Base-by-base conservation (phyloP, 2,888 invertebrate species). In the Boloria euphrosyne region DNA sequence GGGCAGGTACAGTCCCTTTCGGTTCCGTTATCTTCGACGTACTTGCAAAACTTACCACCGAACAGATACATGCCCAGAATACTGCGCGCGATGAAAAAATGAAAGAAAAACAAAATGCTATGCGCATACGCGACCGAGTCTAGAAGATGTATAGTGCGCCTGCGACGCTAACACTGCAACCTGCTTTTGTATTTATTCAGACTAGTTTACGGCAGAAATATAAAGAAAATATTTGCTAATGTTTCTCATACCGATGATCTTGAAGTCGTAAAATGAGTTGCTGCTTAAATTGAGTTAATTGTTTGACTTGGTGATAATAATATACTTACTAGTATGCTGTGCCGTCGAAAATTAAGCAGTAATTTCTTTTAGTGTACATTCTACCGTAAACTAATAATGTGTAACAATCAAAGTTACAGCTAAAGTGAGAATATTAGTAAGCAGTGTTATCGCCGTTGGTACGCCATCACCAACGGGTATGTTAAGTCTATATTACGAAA, bases 31-130 rank as follows among this genome's bases (percentile, higher is more conserved):
- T 96, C 96, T 93, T 97, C 97, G 93, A 95, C 95, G 95, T 95
- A 97, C 95, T 97, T 97, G 97, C 98, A 98, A 97, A 98, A 98
- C 96, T 98, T 98, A 96, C 98, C 98, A 94, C 98, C 98, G 95
- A 98, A 98, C 94, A 98, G 96, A 95, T 98, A 98, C 98, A 98
- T 98, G 94, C 98, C 98, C 95, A 98, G 97, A 94, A 98, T 97
- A 96, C 98, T 98, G 87, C 75, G 74, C 69, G 75, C 74, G 75
- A 74, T 73, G 75, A 71, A 70, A 72, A 74, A 86, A 89, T 90
- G 90, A 84, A 83, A 87, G 87, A 92, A 92, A 90, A 91, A 92
- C 89, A 92, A 89, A 90, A 91, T 89, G 88, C 91, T 90, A 88
- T 90, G 91, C 91, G 89, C 90, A 88, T 78, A 87, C 85, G 85